phyloP scores from a whole-genome alignment of 2,113 vertebrate genomes.

The Sceloporus tristichus region DNA sequence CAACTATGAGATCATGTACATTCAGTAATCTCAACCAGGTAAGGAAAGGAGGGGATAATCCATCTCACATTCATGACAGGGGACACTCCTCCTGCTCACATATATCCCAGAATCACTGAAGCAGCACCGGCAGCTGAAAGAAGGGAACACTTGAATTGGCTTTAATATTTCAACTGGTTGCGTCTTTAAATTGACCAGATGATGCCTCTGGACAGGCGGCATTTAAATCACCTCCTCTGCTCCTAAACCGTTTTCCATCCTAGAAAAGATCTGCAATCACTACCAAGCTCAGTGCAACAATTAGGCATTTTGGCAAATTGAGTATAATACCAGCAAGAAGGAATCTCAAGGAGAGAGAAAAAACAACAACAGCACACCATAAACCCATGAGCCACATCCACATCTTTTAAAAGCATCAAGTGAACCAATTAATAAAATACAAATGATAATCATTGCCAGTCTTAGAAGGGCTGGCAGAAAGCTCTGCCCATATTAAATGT shows the following conservation, averaged over 20 bases:
- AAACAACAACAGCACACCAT: background rate
- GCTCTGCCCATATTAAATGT: background rate
- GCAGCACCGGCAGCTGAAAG: constrained; percentile 20
- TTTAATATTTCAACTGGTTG: constrained; percentile 3
- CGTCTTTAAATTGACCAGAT: constrained; percentile 27
- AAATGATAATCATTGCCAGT: background rate
- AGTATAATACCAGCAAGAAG: background rate
- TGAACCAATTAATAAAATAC: background rate
- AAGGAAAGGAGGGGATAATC: background rate
- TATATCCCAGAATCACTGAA: constrained; percentile 42
- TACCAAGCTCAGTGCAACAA: background rate
- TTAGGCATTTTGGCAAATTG: background rate
- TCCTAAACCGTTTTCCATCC: constrained; percentile 14
- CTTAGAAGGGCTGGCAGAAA: background rate
- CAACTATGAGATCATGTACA: background rate
- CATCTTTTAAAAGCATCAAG: background rate
- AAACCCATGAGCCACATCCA: background rate
- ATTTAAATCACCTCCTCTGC: constrained; percentile 28
- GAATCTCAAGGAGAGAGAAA: background rate
- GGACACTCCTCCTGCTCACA: background rate
- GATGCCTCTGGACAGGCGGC: background rate
- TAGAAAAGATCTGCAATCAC: constrained; percentile 16
- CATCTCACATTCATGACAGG: background rate
- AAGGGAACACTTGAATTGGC: background rate
- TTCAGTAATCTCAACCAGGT: background rate